These are phyloP conservation scores for Acanthurus leucopareius DNA, from an alignment of 2,797 vertebrate genomes.

Conservation along the genomic window DNA sequence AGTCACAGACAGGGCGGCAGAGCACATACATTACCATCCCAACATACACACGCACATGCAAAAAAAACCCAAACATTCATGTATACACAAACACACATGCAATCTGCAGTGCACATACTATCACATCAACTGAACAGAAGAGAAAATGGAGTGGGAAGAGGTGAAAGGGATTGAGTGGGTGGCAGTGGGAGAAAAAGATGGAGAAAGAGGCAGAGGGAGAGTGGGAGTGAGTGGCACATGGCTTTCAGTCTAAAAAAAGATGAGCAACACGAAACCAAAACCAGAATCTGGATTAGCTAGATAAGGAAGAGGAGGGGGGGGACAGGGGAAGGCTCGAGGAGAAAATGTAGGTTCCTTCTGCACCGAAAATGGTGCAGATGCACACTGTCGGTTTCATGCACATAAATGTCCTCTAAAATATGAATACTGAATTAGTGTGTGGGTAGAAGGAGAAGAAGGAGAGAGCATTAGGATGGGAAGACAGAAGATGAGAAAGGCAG, in stretches of 20 bases:
- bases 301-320: conserved; percentile 88
- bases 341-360: conserved; percentile 77
- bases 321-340: conserved; percentile 76
- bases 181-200: conserved; percentile 85
- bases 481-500: conserved; percentile 53
- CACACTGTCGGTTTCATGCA: conserved; percentile 67
- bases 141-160: conserved; percentile 82
- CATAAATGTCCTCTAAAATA: conserved; percentile 80
- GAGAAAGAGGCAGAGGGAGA: conserved; percentile 86
- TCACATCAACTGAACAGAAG: conserved; percentile 70
- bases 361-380: conserved; percentile 77
- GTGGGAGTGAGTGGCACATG: conserved; percentile 90
- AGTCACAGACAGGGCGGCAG: conserved; percentile 67
- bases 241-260: conserved; percentile 88
- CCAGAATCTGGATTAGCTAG: conserved; percentile 91
- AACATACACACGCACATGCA: conserved; percentile 51
- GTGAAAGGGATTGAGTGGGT: conserved; percentile 85
- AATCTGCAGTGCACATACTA: conserved; percentile 66
- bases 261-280: conserved; percentile 86
- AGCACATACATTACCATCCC: conserved; percentile 60
- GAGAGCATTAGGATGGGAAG: conserved; percentile 59
- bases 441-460: conserved; percentile 70
- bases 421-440: conserved; percentile 83
- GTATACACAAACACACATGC: conserved; percentile 57
- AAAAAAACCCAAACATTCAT: conserved; percentile 32